phyloP scores from a whole-genome alignment of 92 coral and sea anemone species.

The Siderastrea radians region DNA sequence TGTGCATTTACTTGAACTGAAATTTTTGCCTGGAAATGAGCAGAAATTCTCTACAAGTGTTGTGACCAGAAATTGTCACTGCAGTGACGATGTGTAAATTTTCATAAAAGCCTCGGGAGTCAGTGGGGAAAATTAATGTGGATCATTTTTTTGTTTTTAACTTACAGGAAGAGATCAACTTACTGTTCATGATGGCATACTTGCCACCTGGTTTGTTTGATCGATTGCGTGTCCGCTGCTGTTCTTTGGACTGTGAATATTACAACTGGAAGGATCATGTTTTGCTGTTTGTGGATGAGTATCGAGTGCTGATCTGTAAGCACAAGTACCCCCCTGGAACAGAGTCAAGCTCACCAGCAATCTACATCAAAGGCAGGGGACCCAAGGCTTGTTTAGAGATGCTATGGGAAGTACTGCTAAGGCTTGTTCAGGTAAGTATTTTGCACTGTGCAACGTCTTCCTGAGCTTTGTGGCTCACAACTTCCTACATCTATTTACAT shows the following conservation, averaged over 20 bases:
- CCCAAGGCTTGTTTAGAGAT: constrained; percentile 28
- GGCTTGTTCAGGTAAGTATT: constrained; percentile 77
- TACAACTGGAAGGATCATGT: constrained; percentile 86
- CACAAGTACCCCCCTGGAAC: constrained; percentile 28
- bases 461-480: too few relatives aligned
- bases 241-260: constrained; percentile 61
- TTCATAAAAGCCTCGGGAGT: not conserved
- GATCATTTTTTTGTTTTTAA: not conserved
- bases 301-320: constrained; percentile 38
- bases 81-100: too few relatives aligned
- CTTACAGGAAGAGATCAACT: constrained; percentile 67
- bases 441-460: too few relatives aligned
- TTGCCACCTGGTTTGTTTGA: constrained; percentile 89
- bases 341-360: constrained; percentile 59
- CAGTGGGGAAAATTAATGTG: too few relatives aligned
- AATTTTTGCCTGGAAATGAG: too few relatives aligned
- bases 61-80: too few relatives aligned
- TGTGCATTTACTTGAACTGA: too few relatives aligned
- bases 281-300: constrained; percentile 59
- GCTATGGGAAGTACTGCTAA: constrained; percentile 82
- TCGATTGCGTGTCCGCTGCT: constrained; percentile 90
- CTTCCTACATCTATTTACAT: too few relatives aligned
- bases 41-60: too few relatives aligned
- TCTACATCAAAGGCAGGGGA: constrained; percentile 79
- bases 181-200: constrained; percentile 69